Base-by-base conservation (phyloP, 1,140 invertebrate species). In the honey bee (Apis mellifera) region DNA sequence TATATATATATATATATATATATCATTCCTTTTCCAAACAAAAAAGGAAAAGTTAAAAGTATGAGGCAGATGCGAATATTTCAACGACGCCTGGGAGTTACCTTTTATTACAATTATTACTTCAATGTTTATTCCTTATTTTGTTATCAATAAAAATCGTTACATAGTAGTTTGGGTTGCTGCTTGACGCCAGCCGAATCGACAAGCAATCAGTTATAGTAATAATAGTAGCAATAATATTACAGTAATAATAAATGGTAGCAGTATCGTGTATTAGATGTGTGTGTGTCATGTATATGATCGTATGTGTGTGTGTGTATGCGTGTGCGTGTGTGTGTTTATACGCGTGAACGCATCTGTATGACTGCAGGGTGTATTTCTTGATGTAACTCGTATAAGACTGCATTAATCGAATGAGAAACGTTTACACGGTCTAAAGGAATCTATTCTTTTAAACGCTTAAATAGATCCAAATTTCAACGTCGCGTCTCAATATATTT, bases 91-190 rank as follows among this genome's bases (percentile, higher is more conserved):
- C 70, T 87, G 82, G 70, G 73, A 66, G 76, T 88, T 84, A 77
- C 82, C 60, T 88, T 90, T 84, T 84, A 90, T 90, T 89, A 92
- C 89, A 91, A 92, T 90, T 87, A 91, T 91, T 89, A 91, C 82
- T 91, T 91, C 79, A 92, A 91, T 89, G 86, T 90, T 92, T 92
- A 91, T 89, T 92, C 89, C 86, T 87, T 89, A 84, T 80, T 89
- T 90, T 84, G 89, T 92, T 91, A 92, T 92, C 89, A 90, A 92
- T 92, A 93, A 92, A 93, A 93, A 93, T 93, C 85, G 89, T 93
- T 93, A 93, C 90, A 93, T 91, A 92, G 86, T 92, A 91, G 86
- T 92, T 92, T 90, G 82, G 84, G 86, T 88, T 84, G 85, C 86
- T 88, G 87, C 84, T 86, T 85, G 87, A 60, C 87, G 82, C 80